Conservation (phyloP, 2,113 vertebrate species). For the Prinia subflava region DNA sequence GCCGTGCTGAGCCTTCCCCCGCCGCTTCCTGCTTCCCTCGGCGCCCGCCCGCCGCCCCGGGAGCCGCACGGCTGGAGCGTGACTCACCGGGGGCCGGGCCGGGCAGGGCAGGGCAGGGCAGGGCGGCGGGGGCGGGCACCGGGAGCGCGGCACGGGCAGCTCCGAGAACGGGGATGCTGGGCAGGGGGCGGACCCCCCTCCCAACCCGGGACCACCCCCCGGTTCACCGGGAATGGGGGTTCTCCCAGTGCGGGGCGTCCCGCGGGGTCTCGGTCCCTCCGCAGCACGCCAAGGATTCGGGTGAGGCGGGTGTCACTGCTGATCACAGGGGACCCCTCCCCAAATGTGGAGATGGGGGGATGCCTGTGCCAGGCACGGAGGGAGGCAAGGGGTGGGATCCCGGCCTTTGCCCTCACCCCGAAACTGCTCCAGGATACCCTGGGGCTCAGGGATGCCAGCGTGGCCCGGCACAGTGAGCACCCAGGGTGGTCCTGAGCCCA, state of each 20-base stretch:
- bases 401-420: not conserved
- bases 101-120: not conserved
- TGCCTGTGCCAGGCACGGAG: not conserved
- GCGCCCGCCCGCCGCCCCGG: slow-evolving; percentile 18
- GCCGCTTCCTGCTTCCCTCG: slow-evolving; percentile 28
- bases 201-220: not conserved
- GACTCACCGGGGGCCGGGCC: slow-evolving; percentile 41
- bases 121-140: not conserved
- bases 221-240: not conserved
- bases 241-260: not conserved
- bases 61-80: slow-evolving; percentile 23
- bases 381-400: not conserved
- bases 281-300: not conserved
- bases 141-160: not conserved
- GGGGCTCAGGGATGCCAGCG: not conserved
- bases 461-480: not conserved
- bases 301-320: not conserved
- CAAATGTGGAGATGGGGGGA: not conserved
- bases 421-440: not conserved
- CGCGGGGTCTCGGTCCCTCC: not conserved
- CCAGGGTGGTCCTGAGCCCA: not conserved
- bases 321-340: not conserved
- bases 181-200: not conserved
- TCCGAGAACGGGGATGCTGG: not conserved
- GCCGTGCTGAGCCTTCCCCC: not conserved